phyloP scores from a whole-genome alignment of 2,113 vertebrate species.

The Tetrax tetrax region DNA sequence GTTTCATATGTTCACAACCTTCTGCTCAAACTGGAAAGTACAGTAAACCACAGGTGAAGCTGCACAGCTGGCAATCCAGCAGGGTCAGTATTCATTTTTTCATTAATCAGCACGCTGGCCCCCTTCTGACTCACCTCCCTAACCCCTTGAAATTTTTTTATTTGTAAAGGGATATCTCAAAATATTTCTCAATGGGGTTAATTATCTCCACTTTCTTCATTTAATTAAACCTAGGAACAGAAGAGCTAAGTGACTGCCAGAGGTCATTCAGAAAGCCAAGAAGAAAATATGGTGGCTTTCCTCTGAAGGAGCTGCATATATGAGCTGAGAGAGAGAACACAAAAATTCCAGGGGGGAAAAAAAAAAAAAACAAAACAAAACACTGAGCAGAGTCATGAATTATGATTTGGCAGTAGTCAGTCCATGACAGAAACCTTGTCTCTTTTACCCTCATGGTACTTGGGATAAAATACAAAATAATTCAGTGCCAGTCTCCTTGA shows the following conservation, averaged over 20 bases:
- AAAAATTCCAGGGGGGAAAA: background rate
- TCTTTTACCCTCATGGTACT: constrained; percentile 39
- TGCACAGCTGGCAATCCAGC: background rate
- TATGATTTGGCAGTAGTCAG: constrained; percentile 55
- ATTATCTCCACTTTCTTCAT: background rate
- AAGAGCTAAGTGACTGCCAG: background rate
- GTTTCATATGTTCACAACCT: background rate
- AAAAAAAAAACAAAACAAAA: background rate
- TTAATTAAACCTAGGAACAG: background rate
- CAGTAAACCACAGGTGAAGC: background rate
- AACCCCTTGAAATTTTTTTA: background rate
- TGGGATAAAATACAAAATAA: constrained; percentile 65
- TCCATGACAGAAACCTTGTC: constrained; percentile 52
- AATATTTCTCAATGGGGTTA: background rate
- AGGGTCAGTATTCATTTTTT: background rate
- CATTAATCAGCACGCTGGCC: background rate
- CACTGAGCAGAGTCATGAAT: constrained; percentile 46
- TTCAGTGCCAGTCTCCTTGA: constrained; percentile 43
- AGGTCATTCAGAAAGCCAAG: background rate
- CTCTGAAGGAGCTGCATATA: background rate
- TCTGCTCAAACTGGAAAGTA: background rate
- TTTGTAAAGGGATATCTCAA: background rate
- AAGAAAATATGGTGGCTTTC: background rate
- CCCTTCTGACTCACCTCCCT: background rate
- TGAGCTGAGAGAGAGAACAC: background rate